Base-by-base conservation (phyloP, 2,797 vertebrate genomes). In the Nothura maculosa region DNA sequence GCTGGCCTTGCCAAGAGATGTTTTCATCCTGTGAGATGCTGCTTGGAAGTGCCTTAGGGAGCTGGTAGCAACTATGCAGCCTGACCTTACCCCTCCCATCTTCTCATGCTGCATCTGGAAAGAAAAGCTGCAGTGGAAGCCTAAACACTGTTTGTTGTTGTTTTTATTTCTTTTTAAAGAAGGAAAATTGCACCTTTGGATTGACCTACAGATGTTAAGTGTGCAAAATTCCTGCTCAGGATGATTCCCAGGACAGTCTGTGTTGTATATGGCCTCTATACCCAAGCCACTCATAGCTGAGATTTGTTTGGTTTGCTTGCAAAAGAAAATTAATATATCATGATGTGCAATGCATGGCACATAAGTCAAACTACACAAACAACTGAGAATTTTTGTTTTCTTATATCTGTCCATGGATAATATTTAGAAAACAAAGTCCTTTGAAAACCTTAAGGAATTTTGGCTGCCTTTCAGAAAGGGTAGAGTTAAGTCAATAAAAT, bases 401-500 rank as follows among this genome's bases (percentile, higher is more conserved):
- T 88, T 69, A 0, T 42, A 9, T 91, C 74, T 84, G 61, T 83
- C 89, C 81, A 85, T 93, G 77, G 90, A 93, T 93, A 96, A 96
- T 96, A 96, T 96, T 97, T 97, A 96, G 95, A 93, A 97, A 97
- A 96, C 78, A 94, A 87, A 95, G 85, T 77, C 28, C 75, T 96
- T 93, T 93, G 89, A 96, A 97, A 94, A 92, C 90, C 74, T 87
- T 95, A 70, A 97, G 84, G 95, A 96, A 96, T 97, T 92, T 98
- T 98, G 97, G 95, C 97, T 93, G 90, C 43, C 52, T 97, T 96
- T 95, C 94, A 97, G 88, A 95, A 97, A 93, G 91, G 81, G 94
- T 69, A 79, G 94, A 96, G 87, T 96, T 96, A 96, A 96, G 92
- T 96, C 94, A 97, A 94, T 93, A 95, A 96, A 98, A 97, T 87